Evolutionary conservation across 1,140 invertebrate species (phyloP), one percentile per base, ranked within the genome.

Genomic region (Halictus rubicundus): DNA sequence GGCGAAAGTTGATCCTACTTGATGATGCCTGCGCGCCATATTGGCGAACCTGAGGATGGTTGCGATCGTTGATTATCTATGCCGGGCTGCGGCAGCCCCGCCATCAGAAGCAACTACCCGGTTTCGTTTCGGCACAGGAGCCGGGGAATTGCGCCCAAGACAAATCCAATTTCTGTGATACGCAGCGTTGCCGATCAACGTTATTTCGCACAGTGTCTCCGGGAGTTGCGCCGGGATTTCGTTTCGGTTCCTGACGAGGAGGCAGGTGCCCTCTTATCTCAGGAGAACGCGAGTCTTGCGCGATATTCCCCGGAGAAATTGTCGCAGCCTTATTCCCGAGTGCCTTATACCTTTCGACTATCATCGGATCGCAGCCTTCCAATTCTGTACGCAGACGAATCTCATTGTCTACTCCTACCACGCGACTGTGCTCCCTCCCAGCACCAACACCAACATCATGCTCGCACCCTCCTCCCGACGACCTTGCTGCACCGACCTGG

Each of bases 331-430:
- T 84, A 85, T 84, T 85, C 82, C 84, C 84, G 57, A 63, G 70
- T 80, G 84, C 25, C 84, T 84, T 81, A 77, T 81, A 84, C 66
- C 84, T 84, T 81, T 84, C 83, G 78, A 81, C 84, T 85, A 84
- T 84, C 79, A 81, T 84, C 69, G 78, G 84, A 85, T 85, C 82
- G 79, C 82, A 84, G 74, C 69, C 78, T 78, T 84, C 82, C 84
- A 84, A 85, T 84, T 85, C 66, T 73, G 59, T 84, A 84, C 78
- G 65, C 59, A 84, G 84, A 84, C 84, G 82, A 85, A 85, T 85
- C 84, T 85, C 84, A 70, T 85, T 84, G 83, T 84, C 82, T 77
- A 32, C 63, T 72, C 60, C 60, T 19, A 19, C 49, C 21, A 54
- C 23, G 54, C 49, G 25, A 25, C 19, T 59, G 16, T 19, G 14